Conservation (phyloP, 2,888 invertebrate species). For the Amiota communis region DNA sequence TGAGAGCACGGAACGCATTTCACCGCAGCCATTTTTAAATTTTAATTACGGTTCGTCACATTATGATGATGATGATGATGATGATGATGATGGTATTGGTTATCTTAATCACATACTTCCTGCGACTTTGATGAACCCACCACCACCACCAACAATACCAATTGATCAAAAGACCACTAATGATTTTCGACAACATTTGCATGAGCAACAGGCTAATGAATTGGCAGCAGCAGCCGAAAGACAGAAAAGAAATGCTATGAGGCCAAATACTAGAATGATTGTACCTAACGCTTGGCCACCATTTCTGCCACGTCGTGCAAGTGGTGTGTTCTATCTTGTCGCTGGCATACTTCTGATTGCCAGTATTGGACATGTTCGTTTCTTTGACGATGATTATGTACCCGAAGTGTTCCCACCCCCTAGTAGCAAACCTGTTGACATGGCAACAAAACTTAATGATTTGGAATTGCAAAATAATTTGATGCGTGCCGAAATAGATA, state of each 20-base stretch:
- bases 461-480: constrained; percentile 70
- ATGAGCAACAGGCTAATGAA: constrained; percentile 17
- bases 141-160: neutral
- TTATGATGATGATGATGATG: constrained; percentile 31
- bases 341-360: constrained; percentile 59
- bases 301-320: constrained; percentile 56
- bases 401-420: neutral
- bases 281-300: constrained; percentile 32
- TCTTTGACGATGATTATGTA: constrained; percentile 56
- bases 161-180: too few relatives aligned
- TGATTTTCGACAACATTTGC: neutral
- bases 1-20: constrained; percentile 68
- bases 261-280: too few relatives aligned
- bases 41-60: constrained; percentile 49
- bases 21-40: constrained; percentile 64
- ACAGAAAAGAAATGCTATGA: too few relatives aligned
- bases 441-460: constrained; percentile 60
- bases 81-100: too few relatives aligned
- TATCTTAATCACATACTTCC: neutral
- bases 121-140: neutral
- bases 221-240: constrained; percentile 26
- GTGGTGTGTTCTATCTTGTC: constrained; percentile 62
- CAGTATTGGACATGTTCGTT: constrained; percentile 61
- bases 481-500: constrained; percentile 70
- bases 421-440: constrained; percentile 39